Base-by-base conservation (phyloP, 2,888 invertebrate species). In the Odontomyia ornata region DNA sequence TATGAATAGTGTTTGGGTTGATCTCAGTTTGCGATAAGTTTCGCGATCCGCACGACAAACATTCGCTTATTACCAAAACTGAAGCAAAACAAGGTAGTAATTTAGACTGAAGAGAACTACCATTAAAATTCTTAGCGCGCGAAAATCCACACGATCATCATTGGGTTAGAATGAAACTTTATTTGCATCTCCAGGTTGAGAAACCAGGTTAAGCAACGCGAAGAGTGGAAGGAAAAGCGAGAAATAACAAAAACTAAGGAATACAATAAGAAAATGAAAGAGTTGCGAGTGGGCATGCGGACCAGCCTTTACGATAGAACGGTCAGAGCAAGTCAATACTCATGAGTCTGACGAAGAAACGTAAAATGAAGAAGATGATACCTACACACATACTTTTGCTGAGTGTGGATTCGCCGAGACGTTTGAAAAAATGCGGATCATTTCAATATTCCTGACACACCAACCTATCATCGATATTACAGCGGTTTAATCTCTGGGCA, bases 351-450 rank as follows among this genome's bases (percentile, higher is more conserved):
- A 93, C 0, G 89, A 89, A 67, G 94, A 96, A 83, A 88, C 86
- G 0, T 93, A 93, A 83, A 90, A 94, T 85, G 92, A 92, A 82
- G 92, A 90, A 5, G 91, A 92, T 36, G 98, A 98, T 87, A 90
- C 87, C 52, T 99, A 96, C 86, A 90, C 90, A 57, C 94, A 94
- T 84, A 88, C 88, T 9, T 99, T 98, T 85, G 85, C 84, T 72
- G 89, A 89, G 3, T 99, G 99, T 88, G 91, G 92, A 2, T 95
- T 94, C 86, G 88, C 88, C 57, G 91, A 95, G 85, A 91, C 91
- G 9, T 99, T 93, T 88, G 98, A 99, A 88, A 98, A 98, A 89
- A 95, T 99, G 95, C n/a, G n/a, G n/a, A n/a, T n/a, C n/a, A n/a
- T n/a, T n/a, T n/a, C n/a, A n/a, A n/a, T n/a, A n/a, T n/a, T n/a